Percentiles rank a stretch among this genome's conserved stretches.
phyloP scores from a whole-genome alignment of 2,888 invertebrate genomes.

The Brassicogethes aeneus region DNA sequence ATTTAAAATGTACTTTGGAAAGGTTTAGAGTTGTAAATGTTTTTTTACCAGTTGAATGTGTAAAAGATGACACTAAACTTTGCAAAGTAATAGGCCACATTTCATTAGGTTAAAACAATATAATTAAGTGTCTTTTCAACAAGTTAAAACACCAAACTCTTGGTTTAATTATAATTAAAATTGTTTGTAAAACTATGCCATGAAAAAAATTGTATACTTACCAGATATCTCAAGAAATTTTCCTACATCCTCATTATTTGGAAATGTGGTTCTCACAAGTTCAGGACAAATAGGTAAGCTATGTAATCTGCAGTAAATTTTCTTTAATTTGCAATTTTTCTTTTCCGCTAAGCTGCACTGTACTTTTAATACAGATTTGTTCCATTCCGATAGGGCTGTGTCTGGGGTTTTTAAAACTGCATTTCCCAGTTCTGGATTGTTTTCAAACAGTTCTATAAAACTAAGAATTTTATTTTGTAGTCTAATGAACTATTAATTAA shows the following conservation, averaged over 20 bases:
- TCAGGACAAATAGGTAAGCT: slow-evolving; percentile 63
- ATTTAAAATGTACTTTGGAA: no score
- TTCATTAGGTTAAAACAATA: no score
- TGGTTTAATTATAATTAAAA: no score
- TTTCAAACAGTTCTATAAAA: slow-evolving; percentile 61
- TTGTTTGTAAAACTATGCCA: not conserved
- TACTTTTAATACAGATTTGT: slow-evolving; percentile 50
- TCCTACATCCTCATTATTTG: slow-evolving; percentile 61
- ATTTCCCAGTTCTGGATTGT: slow-evolving; percentile 56
- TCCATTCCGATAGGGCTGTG: slow-evolving; percentile 53
- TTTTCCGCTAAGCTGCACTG: slow-evolving; percentile 48
- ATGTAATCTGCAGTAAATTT: slow-evolving; percentile 57
- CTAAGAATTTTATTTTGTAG: slow-evolving; percentile 35
- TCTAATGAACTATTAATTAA: not conserved
- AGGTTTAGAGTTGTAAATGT: no score
- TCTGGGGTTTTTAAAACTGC: slow-evolving; percentile 57
- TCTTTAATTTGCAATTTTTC: slow-evolving; percentile 44
- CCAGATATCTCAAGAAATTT: slow-evolving; percentile 67
- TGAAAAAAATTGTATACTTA: slow-evolving; percentile 14
- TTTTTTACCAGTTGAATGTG: no score
- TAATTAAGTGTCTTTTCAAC: no score
- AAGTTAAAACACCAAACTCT: no score
- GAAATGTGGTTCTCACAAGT: slow-evolving; percentile 55
- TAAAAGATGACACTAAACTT: no score
- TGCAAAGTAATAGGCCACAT: no score